phyloP scores from a whole-genome alignment of 2,888 invertebrate genomes.

The Tenthredo amoena region DNA sequence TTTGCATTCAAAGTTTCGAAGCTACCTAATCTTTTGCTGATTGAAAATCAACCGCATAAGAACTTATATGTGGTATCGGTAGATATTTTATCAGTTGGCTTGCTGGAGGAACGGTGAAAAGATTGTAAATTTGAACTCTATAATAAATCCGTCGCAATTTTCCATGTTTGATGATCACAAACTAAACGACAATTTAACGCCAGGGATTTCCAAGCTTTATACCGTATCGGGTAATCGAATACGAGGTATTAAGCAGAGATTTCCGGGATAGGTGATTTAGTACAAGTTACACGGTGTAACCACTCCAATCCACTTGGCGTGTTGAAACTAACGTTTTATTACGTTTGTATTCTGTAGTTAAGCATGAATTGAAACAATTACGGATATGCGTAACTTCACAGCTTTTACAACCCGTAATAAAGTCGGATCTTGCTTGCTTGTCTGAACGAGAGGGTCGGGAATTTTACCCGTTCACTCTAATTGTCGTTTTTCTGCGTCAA shows the following conservation, averaged over 20 bases:
- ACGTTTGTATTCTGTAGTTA: not conserved
- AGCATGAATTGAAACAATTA: slow-evolving; percentile 35
- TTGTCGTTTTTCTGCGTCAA: not conserved
- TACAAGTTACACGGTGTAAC: slow-evolving; percentile 29
- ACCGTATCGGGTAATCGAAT: slow-evolving; percentile 37
- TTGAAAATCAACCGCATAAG: not conserved
- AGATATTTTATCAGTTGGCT: not conserved
- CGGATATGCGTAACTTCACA: not conserved
- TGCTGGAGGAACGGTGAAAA: not conserved
- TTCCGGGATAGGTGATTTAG: slow-evolving; percentile 23
- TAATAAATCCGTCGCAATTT: not conserved
- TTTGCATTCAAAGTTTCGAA: slow-evolving; percentile 12
- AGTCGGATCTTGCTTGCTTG: not conserved
- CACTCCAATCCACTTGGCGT: slow-evolving; percentile 26
- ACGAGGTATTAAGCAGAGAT: slow-evolving; percentile 43
- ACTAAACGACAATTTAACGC: slow-evolving; percentile 21
- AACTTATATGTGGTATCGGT: not conserved
- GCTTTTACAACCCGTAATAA: slow-evolving; percentile 21
- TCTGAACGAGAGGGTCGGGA: not conserved
- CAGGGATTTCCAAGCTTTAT: not conserved
- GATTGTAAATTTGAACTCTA: not conserved
- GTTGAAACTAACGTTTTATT: slow-evolving; percentile 39
- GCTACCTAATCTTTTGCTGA: not conserved
- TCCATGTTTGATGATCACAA: slow-evolving; percentile 22
- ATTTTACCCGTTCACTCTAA: not conserved